Evolutionary conservation across 2,888 invertebrate species (phyloP).

Genomic region (Merodon equestris): DNA sequence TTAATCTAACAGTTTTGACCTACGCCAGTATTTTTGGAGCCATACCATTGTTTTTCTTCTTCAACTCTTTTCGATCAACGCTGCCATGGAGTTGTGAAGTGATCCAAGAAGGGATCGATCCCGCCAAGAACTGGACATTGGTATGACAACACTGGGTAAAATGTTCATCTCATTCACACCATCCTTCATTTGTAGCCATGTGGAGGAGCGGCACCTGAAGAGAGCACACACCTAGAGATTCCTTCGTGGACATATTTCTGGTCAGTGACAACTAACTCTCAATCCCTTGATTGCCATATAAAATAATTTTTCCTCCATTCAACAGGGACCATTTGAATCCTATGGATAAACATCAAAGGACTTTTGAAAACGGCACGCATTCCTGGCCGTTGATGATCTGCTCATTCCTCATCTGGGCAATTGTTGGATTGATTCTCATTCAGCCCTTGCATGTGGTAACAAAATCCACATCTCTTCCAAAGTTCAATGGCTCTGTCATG

Average conservation of each 20-base stretch:
- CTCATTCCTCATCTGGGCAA: conserved; percentile 70
- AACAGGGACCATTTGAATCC: conserved; percentile 52
- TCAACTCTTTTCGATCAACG: conserved; percentile 82
- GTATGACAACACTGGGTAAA: conserved; percentile 9
- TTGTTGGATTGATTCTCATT: conserved; percentile 71
- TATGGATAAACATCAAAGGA: conserved; percentile 30
- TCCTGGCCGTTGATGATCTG: conserved; percentile 73
- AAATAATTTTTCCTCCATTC: background rate
- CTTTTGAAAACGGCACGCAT: conserved; percentile 51
- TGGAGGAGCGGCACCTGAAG: background rate
- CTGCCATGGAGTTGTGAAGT: conserved; percentile 91
- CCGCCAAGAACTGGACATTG: background rate
- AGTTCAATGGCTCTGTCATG: background rate
- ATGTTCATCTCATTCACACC: background rate
- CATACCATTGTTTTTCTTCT: conserved; percentile 85
- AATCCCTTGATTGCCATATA: background rate
- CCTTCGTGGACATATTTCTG: conserved; percentile 41
- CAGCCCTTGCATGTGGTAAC: conserved; percentile 70
- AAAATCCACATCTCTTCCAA: too few species aligned
- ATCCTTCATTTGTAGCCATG: conserved; percentile 14
- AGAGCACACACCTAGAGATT: background rate
- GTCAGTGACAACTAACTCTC: conserved; percentile 3
- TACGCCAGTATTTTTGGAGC: conserved; percentile 81
- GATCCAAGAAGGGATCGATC: conserved; percentile 54
- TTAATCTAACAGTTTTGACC: conserved; percentile 87